Evolutionary conservation across 1,140 invertebrate genomes (phyloP), one percentile per base, ranked within the genome.

Genomic region (Chironomus striatipennis): DNA sequence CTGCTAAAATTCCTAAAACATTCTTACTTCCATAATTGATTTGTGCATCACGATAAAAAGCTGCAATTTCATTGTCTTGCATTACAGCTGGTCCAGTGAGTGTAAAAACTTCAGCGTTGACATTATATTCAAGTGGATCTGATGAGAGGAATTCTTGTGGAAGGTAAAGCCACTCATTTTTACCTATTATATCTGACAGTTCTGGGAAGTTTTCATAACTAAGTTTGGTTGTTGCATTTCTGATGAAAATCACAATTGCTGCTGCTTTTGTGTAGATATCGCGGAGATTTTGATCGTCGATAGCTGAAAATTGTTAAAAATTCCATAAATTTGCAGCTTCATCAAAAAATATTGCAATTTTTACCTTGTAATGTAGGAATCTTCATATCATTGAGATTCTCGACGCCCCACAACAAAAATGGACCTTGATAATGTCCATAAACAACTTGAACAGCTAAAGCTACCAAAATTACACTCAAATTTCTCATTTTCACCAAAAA

Each of bases 351-450:
- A 82, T 79, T 84, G 83, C 76, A 84, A 82, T 6, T 83, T 82
- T 7, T 84, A 75, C 21, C 83, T 80, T 83, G 82, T 17, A 87
- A 77, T 0, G 85, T 85, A 42, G 85, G 83, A 57, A 84, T 76
- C 47, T 82, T 81, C 73, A 84, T 83, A 21, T 79, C 79, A 20
- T 81, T 78, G 0, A 87, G 78, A 9, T 82, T 82, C 42, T 84
- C 81, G 9, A 84, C 84, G 15, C 86, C 86, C 81, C 86, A 87
- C 75, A 87, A 84, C 4, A 87, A 75, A 77, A 86, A 87, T 0
- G 86, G 86, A 1, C 86, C 86, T 75, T 75, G 43, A 80, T 70
- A 70, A 57, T 57, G 47, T 15, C 12, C 47, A 15, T 57, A 12
- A 12, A 5, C 12, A 12, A 57, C 1, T 34, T 34, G 24, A 34